Evolutionary conservation across 2,797 vertebrate species (phyloP).

Genomic region (Hozukius guyotensis): DNA sequence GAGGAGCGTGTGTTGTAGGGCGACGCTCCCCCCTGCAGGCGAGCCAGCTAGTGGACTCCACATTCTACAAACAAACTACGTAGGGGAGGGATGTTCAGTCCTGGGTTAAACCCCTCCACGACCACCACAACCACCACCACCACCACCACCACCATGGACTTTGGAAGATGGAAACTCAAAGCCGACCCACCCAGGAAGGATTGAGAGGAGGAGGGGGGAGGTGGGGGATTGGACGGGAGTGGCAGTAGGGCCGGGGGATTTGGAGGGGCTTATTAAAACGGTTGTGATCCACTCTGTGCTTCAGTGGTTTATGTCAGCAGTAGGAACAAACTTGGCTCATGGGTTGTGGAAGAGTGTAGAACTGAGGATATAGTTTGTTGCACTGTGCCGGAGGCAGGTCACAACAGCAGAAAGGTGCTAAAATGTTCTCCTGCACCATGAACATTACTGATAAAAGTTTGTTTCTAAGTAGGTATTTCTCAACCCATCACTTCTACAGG

Average conservation of each 20-base stretch:
- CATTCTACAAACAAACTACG: slow-evolving; percentile 55
- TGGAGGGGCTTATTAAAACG: slow-evolving; percentile 52
- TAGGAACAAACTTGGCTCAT: slow-evolving; percentile 79
- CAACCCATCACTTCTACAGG: not conserved
- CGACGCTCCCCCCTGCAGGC: slow-evolving; percentile 7
- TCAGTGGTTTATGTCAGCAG: slow-evolving; percentile 71
- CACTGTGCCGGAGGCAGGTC: not conserved
- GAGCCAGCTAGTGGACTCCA: slow-evolving; percentile 62
- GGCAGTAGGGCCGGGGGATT: slow-evolving; percentile 38
- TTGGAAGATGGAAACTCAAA: slow-evolving; percentile 63
- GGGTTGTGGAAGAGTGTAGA: slow-evolving; percentile 74
- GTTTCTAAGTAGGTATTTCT: not conserved
- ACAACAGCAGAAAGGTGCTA: not conserved
- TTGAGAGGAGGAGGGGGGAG: slow-evolving; percentile 34
- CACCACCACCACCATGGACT: slow-evolving; percentile 62
- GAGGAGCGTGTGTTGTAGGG: slow-evolving; percentile 32
- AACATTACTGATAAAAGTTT: not conserved
- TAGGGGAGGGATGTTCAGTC: slow-evolving; percentile 53
- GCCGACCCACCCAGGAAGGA: slow-evolving; percentile 56
- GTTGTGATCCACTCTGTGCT: slow-evolving; percentile 73
- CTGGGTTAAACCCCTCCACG: slow-evolving; percentile 51
- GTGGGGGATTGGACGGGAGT: slow-evolving; percentile 49
- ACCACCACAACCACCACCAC: slow-evolving; percentile 48
- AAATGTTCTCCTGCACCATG: not conserved
- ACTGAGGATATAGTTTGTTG: not conserved